Base-by-base conservation (phyloP, 2,113 vertebrate species). In the Gorilla gorilla region DNA sequence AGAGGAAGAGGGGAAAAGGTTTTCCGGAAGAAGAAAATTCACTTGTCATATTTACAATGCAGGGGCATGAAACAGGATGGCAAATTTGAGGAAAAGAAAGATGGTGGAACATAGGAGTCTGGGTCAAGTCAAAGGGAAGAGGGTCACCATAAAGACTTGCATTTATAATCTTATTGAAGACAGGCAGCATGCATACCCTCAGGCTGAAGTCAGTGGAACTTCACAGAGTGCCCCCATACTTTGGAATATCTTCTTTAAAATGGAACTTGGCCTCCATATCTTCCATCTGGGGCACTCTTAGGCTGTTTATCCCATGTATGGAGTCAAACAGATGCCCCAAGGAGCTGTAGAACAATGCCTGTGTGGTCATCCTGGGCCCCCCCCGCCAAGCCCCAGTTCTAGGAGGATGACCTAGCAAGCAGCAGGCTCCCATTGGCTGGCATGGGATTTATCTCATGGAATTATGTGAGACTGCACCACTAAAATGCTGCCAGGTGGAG, bases 101-200 rank as follows among this genome's bases (percentile, higher is more conserved):
- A 4, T 61, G 27, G 32, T 12, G 2, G 23, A 17, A 52, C 30
- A 16, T 6, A 25, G 50, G 45, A 64, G 2, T 25, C 48, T 35
- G 2, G 59, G 14, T 13, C 4, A 6, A 27, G n/a, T 17, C 80
- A 72, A n/a, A 89, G 10, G 17, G 48, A 48, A 92, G 20, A 32
- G 2, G 22, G 2, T 0, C 16, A 25, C 6, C 0, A 8, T 18
- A 45, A 80, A 72, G 45, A 76, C 4, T 0, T 18, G 2, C 2
- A 4, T 32, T 52, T 35, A 27, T 52, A 2, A 32, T 40, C 30
- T 90, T 8, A 18, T 0, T 27, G 72, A 80, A 27, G n/a, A 45
- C 20, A n/a, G 38, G 61, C 57, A 89, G 48, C 12, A 12, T 32
- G 40, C 11, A 9, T 5, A 32, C 16, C 57, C 43, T 32, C 20